Base-by-base conservation (phyloP, 2,113 vertebrate genomes). In the Rhadina sibilatrix region DNA sequence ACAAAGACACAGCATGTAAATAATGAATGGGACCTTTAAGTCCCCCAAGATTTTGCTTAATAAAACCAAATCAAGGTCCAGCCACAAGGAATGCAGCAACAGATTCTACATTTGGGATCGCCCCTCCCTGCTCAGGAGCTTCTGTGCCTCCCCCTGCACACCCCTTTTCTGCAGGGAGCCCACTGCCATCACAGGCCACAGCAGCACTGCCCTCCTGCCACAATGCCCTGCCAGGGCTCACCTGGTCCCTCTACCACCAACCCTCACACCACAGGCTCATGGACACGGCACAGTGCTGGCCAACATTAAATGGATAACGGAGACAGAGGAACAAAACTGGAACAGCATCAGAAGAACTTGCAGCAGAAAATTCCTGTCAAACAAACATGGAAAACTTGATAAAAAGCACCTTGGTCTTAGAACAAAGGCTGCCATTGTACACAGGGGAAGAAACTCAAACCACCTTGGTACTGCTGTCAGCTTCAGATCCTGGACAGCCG, bases 351-450 rank as follows among this genome's bases (percentile, higher is more conserved):
- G 56, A 91, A 94, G 61, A 91, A 77, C 61, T 7, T 53, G 87
- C 68, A 97, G 52, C 37, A 94, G 57, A 90, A 95, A 82, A 92
- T 40, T 38, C 60, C 57, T 69, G 74, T 91, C 79, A 95, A 88
- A 70, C 46, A 90, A 94, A 93, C 86, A 30, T 9, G 65, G 70
- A 54, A 94, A 95, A 83, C 68, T 23, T 84, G 53, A 72, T 61
- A 78, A 74, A 83, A 63, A 47, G 30, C 3, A 57, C 19, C 68
- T 82, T 7, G 6, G 80, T 65, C 47, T 71, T 40, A 91, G 71
- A 96, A 96, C 93, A 94, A 96, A 96, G 91, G 25, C 54, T 95
- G 69, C 79, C 83, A 90, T 72, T 95, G 93, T 80, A 75, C 72
- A 44, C 75, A 72, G 6, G 40, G 87, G 77, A 96, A 65, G 83